Evolutionary conservation across 2,797 vertebrate species (phyloP).

Genomic region (Liparis tanakae): DNA sequence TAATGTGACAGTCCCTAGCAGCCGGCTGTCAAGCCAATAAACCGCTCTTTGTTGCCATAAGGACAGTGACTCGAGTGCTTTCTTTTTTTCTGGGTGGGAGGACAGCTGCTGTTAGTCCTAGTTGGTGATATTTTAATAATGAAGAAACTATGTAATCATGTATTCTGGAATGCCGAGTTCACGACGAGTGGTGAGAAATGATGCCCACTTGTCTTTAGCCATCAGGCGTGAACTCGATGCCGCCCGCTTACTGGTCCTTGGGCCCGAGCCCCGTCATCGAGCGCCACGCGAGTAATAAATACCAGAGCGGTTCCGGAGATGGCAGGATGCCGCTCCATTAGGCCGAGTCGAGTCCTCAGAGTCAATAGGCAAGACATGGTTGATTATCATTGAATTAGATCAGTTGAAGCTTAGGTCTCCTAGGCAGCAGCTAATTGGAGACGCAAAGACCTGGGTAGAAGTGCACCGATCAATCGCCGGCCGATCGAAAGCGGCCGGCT

Average conservation of each 20-base stretch:
- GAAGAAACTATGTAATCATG: conserved; percentile 21
- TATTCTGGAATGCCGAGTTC: conserved; percentile 23
- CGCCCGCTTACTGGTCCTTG: background rate
- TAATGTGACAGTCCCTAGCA: conserved; percentile 70
- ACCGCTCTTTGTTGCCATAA: conserved; percentile 53
- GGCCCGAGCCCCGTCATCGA: background rate
- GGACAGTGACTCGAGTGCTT: conserved; percentile 42
- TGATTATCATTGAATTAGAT: conserved; percentile 57
- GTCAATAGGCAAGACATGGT: conserved; percentile 39
- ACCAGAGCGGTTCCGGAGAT: conserved; percentile 44
- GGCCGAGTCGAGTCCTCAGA: conserved; percentile 42
- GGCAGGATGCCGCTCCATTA: conserved; percentile 38
- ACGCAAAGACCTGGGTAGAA: conserved; percentile 41
- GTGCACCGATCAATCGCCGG: background rate
- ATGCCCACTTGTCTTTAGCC: conserved; percentile 1
- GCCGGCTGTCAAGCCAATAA: conserved; percentile 57
- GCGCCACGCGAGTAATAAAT: conserved; percentile 49
- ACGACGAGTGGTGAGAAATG: conserved; percentile 21
- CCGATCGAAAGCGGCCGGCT: background rate
- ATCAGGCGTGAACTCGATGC: conserved; percentile 1
- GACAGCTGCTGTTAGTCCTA: conserved; percentile 35
- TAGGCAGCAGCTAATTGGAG: conserved; percentile 62
- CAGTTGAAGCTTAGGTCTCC: conserved; percentile 55
- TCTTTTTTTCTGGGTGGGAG: conserved; percentile 19
- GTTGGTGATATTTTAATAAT: conserved; percentile 40